Evolutionary conservation across 1,140 invertebrate species (phyloP), one percentile per base, ranked within the genome.

Genomic region (Aphelinus atriplicis): DNA sequence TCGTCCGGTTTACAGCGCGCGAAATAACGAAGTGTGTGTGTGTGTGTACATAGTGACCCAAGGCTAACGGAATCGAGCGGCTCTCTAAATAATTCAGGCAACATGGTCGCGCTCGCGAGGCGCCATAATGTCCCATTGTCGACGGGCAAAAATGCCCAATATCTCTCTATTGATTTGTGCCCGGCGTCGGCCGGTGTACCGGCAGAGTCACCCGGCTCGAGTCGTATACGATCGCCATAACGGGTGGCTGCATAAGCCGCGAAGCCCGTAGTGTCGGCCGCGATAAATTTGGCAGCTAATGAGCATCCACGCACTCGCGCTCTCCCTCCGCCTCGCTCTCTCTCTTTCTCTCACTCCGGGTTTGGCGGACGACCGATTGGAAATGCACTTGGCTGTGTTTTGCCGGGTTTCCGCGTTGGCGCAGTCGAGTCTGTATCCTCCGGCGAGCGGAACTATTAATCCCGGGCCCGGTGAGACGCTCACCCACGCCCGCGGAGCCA

Each of bases 401-500:
- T 57, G 65, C 57, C 56, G 70, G 51, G 69, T 75, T 78, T 74
- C 74, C 67, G 60, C 53, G 10, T 3, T 26, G 60, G 7, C 7
- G 26, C 26, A 26, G 26, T 26, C 45, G 7, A 9, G 4, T 48
- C 53, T 43, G 3, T 45, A 4, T 48, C 53, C 58, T 9, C 51
- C 58, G 10, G 61, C 60, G 71, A 26, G 65, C 71, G 76, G 71
- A 77, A 77, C 76, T 77, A 73, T 77, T 77, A 77, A 77, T 77
- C 67, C 71, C 64, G 57, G 55, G 72, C 62, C 26, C 62, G 66
- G 56, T 42, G 74, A 67, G 57, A 68, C 69, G 68, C 55, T 67
- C 75, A 73, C 70, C 75, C 70, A 77, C 70, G 70, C 65, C 46
- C 50, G 46, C 9, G 46, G 26, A 58, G 57, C 58, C 58, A 43